Conservation (phyloP, 2,888 invertebrate species). For the Tipula helvola region DNA sequence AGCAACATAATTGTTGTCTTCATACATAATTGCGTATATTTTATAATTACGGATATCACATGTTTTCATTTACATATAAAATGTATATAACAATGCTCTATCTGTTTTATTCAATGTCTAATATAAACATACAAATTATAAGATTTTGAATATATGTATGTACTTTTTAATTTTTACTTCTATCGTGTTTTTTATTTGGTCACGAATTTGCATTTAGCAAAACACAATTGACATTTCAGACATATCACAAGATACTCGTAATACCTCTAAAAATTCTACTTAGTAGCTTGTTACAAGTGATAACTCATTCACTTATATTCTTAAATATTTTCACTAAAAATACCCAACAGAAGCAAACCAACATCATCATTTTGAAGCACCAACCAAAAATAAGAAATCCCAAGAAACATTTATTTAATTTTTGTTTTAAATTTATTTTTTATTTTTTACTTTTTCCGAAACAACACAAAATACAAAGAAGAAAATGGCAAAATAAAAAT, state of each 20-base stretch:
- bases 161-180: background rate
- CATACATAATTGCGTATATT: background rate
- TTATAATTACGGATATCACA: background rate
- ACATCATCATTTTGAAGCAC: background rate
- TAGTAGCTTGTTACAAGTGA: background rate
- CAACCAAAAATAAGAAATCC: background rate
- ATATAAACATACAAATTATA: background rate
- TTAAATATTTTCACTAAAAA: background rate
- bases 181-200: background rate
- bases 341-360: background rate
- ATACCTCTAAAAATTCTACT: background rate
- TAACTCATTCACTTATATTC: background rate
- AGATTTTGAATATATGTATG: background rate
- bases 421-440: background rate
- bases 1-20: background rate
- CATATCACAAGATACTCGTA: background rate
- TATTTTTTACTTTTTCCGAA: background rate
- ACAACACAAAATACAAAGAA: background rate
- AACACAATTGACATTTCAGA: background rate
- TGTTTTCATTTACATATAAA: background rate
- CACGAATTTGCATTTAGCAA: background rate
- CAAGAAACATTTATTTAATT: background rate
- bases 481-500: background rate
- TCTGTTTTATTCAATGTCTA: background rate
- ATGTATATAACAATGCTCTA: background rate